Evolutionary conservation across 2,888 invertebrate genomes (phyloP), one percentile per base, ranked within the genome.

Genomic region (Pogonocherus hispidulus): DNA sequence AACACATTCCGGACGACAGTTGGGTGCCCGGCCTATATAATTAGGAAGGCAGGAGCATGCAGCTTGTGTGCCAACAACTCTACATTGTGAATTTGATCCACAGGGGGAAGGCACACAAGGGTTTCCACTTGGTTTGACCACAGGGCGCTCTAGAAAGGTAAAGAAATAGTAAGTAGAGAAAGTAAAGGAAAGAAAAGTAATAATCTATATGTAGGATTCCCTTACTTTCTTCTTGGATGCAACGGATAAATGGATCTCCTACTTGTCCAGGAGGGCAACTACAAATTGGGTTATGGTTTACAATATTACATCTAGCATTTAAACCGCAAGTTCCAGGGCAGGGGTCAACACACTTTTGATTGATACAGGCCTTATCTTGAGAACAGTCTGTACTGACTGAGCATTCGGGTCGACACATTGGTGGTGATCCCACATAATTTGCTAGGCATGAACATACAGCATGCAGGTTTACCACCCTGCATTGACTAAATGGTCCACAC

Each of bases 201-300:
- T 8, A 27, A 6, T 27, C 9, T 37, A 41, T 14, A 41, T 2
- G 41, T 41, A 16, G n/a, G n/a, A 14, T n/a, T n/a, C 1, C 11
- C 74, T 74, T 72, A 73, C 72, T 72, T 85, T 89, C 88, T 88
- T 91, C 89, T 73, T 86, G 86, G 44, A 89, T 81, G 81, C 94
- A 94, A 78, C 91, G 89, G 65, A 91, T 87, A 82, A 95, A 94
- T 68, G 96, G 95, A 87, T 95, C 94, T 63, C 96, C 96, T 35
- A 88, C 89, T 82, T 90, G 92, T 76, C 92, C 92, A 73, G 89
- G 87, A 62, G 90, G 89, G 84, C 95, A 95, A 82, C 92, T 92
- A 86, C 95, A 95, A 72, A 94, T 90, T 46, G 95, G 94, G 83
- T 93, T 94, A 83, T 95, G 95, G 84, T 94, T 94, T 59, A 94